Conservation (phyloP, 1,140 invertebrate genomes). For the Danaus melanippus region DNA sequence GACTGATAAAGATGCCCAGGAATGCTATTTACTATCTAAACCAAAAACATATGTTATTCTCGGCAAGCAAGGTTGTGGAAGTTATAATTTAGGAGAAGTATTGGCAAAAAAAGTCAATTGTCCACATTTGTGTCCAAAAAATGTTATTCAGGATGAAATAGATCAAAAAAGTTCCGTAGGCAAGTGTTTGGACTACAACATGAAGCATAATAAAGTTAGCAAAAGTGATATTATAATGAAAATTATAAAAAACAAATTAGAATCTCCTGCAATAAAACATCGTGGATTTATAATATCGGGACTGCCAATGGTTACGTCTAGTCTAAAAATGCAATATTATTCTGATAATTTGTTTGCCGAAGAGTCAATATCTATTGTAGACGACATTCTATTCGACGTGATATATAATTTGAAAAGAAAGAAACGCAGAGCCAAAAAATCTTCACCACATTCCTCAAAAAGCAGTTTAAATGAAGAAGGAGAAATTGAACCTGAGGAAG, state of each 20-base stretch:
- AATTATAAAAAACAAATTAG: slow-evolving; percentile 65
- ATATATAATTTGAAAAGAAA: slow-evolving; percentile 53
- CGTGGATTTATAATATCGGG: slow-evolving; percentile 75
- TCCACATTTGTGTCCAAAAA: slow-evolving; percentile 72
- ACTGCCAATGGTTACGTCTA: slow-evolving; percentile 71
- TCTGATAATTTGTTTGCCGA: slow-evolving; percentile 54
- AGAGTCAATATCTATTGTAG: slow-evolving; percentile 56
- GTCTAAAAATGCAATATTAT: slow-evolving; percentile 29
- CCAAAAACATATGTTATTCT: slow-evolving; percentile 73
- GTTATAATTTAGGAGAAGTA: slow-evolving; percentile 63
- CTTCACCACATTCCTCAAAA: slow-evolving; percentile 26
- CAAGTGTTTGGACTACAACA: slow-evolving; percentile 69
- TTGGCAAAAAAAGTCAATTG: slow-evolving; percentile 72
- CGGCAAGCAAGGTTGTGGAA: slow-evolving; percentile 73
- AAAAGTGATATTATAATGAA: slow-evolving; percentile 61
- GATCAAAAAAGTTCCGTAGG: slow-evolving; percentile 62
- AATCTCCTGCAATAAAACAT: slow-evolving; percentile 66
- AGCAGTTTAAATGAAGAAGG: slow-evolving; percentile 31
- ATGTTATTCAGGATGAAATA: slow-evolving; percentile 72
- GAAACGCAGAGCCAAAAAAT: slow-evolving; percentile 25
- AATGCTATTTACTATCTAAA: slow-evolving; percentile 59
- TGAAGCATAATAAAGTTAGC: slow-evolving; percentile 65
- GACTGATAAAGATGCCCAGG: slow-evolving; percentile 66
- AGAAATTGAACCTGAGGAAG: slow-evolving; percentile 36
- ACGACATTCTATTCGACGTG: slow-evolving; percentile 62